Percentiles rank a stretch among this genome's conserved stretches.
Evolutionary conservation across 2,113 vertebrate genomes (phyloP).

Genomic region (Gopherus flavomarginatus): DNA sequence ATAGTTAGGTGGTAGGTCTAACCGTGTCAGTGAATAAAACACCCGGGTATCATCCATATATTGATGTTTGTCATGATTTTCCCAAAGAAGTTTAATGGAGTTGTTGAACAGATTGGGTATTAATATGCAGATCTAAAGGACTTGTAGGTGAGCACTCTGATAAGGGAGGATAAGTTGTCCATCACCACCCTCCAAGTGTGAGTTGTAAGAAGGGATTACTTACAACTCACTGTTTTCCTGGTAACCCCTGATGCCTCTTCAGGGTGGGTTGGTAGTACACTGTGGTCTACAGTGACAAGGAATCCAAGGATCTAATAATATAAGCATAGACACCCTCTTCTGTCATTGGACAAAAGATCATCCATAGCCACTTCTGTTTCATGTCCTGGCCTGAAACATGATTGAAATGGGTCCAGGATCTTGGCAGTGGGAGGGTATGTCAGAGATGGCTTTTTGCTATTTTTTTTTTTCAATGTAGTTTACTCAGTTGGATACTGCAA

Average conservation of each 20-base stretch:
- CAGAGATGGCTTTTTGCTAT: not conserved
- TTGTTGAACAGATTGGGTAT: not conserved
- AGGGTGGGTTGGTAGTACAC: not conserved
- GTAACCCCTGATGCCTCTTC: not conserved
- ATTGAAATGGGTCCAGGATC: not conserved
- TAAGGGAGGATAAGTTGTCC: not conserved
- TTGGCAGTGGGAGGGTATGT: not conserved
- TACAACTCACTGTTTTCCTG: not conserved
- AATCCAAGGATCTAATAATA: not conserved
- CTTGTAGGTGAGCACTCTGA: not conserved
- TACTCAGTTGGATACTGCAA: not conserved
- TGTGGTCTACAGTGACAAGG: not conserved
- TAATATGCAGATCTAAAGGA: not conserved
- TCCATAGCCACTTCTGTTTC: not conserved
- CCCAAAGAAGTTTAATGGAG: not conserved
- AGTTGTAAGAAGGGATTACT: not conserved
- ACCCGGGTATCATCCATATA: not conserved
- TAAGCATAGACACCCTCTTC: not conserved
- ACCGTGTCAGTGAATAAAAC: not conserved
- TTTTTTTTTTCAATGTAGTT: not conserved
- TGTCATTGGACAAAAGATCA: not conserved
- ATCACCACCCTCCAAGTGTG: not conserved
- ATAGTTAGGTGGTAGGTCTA: not conserved
- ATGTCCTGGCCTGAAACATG: not conserved
- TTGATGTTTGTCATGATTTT: not conserved